These are phyloP conservation scores for Phalera bucephala DNA, from an alignment of 2,888 invertebrate species.

Conservation along the genomic window DNA sequence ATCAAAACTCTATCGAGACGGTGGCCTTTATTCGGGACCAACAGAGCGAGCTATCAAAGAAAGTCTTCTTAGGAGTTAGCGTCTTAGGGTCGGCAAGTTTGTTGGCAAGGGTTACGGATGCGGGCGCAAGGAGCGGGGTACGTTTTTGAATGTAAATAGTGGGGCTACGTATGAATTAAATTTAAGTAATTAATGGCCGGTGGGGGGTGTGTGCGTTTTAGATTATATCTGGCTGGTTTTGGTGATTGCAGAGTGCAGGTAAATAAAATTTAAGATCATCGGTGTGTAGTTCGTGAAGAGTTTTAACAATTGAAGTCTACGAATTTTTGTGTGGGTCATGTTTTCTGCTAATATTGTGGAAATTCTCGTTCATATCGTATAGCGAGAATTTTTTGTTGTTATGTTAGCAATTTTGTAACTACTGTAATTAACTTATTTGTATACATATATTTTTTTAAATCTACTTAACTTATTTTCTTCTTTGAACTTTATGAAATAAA, in stretches of 20 bases:
- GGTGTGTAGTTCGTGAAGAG: too few relatives aligned
- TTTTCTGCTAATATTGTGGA: too few relatives aligned
- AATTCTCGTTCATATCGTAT: too few relatives aligned
- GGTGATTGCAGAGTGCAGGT: background rate
- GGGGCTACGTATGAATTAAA: slow-evolving; percentile 80
- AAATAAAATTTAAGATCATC: too few relatives aligned
- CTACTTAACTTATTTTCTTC: too few relatives aligned
- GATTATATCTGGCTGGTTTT: slow-evolving; percentile 44
- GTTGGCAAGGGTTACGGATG: slow-evolving; percentile 75
- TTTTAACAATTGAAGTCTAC: too few relatives aligned
- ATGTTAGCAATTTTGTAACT: too few relatives aligned
- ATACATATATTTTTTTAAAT: too few relatives aligned
- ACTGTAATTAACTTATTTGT: too few relatives aligned
- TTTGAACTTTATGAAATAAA: too few relatives aligned
- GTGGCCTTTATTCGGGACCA: slow-evolving; percentile 77
- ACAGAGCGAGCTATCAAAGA: slow-evolving; percentile 82
- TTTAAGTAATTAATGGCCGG: slow-evolving; percentile 80
- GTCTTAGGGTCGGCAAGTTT: slow-evolving; percentile 79
- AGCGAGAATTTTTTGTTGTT: too few relatives aligned
- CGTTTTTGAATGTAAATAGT: slow-evolving; percentile 82
- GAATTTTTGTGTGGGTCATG: too few relatives aligned
- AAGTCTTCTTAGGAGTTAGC: slow-evolving; percentile 79
- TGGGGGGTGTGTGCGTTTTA: slow-evolving; percentile 44
- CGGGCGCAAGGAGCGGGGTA: slow-evolving; percentile 66
- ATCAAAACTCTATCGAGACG: slow-evolving; percentile 80